These are phyloP conservation scores for Champsocephalus esox DNA, from an alignment of 2,797 vertebrate species.

Conservation along the genomic window DNA sequence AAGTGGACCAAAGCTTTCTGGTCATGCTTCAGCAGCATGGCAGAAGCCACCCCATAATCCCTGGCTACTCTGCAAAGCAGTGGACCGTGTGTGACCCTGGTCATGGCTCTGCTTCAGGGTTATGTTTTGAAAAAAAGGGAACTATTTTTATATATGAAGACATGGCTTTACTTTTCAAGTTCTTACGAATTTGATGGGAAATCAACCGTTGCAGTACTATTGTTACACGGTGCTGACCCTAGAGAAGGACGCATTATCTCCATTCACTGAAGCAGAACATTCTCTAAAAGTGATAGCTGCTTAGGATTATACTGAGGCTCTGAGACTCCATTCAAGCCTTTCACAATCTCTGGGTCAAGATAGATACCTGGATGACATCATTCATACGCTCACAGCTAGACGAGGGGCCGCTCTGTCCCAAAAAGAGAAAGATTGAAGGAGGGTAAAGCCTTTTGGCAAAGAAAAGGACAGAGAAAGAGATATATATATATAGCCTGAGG, in stretches of 20 bases:
- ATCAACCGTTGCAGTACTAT: conserved; percentile 17
- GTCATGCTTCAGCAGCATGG: conserved; percentile 70
- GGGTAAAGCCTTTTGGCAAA: conserved; percentile 42
- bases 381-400: conserved; percentile 54
- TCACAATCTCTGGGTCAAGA: conserved; percentile 52
- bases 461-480: conserved; percentile 61
- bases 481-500: conserved; percentile 58
- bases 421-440: conserved; percentile 42
- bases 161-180: conserved; percentile 17
- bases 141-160: conserved; percentile 7
- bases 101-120: conserved; percentile 45
- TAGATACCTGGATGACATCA: conserved; percentile 73
- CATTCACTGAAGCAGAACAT: conserved; percentile 44
- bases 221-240: conserved; percentile 32
- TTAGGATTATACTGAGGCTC: conserved; percentile 48
- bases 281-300: conserved; percentile 50
- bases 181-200: conserved; percentile 29
- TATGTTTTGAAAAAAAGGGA: neutral
- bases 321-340: conserved; percentile 47
- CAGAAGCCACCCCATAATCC: conserved; percentile 78
- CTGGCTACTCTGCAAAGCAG: conserved; percentile 54
- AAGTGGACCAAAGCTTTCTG: conserved; percentile 65
- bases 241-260: conserved; percentile 34
- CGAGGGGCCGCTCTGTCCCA: conserved; percentile 51
- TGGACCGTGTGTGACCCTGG: conserved; percentile 60